A percentile compares a stretch with the other conserved stretches of the same genome.
Evolutionary conservation across 1,140 invertebrate genomes (phyloP).

Genomic region (Cotesia glomerata): DNA sequence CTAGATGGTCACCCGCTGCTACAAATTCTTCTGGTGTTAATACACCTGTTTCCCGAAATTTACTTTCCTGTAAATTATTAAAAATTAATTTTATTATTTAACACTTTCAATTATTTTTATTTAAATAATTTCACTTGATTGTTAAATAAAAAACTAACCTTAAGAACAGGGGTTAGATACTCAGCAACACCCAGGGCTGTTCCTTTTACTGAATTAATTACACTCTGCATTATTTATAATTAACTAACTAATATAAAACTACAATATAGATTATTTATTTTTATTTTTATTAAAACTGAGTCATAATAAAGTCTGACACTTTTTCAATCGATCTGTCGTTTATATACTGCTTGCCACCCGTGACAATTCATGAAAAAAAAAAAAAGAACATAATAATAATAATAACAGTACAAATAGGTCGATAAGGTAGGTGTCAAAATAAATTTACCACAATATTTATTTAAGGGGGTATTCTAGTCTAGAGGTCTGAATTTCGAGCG

Average conservation of each 20-base stretch:
- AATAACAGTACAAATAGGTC: no score
- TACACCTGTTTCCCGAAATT: constrained; percentile 98
- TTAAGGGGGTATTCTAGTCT: no score
- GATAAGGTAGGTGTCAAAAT: no score
- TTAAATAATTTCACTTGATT: constrained; percentile 8
- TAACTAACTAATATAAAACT: background rate
- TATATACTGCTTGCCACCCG: no score
- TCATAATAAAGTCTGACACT: no score
- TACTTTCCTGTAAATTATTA: constrained; percentile 80
- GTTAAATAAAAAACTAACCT: constrained; percentile 67
- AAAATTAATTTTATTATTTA: constrained; percentile 2
- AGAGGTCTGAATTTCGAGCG: no score
- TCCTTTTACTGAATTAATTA: constrained; percentile 94
- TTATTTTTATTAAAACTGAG: no score
- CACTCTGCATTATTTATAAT: constrained; percentile 81
- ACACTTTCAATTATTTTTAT: background rate
- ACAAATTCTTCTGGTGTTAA: constrained; percentile 97
- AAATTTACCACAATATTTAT: no score
- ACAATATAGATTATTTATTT: background rate
- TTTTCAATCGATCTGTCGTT: no score
- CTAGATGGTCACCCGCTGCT: constrained; percentile 96
- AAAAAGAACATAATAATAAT: no score
- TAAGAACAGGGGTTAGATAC: constrained; percentile 94
- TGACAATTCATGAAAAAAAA: no score
- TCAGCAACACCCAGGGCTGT: constrained; percentile 94